These are phyloP conservation scores for Montipora foliosa DNA, from an alignment of 64 coral and sea anemone genomes.

Conservation along the genomic window DNA sequence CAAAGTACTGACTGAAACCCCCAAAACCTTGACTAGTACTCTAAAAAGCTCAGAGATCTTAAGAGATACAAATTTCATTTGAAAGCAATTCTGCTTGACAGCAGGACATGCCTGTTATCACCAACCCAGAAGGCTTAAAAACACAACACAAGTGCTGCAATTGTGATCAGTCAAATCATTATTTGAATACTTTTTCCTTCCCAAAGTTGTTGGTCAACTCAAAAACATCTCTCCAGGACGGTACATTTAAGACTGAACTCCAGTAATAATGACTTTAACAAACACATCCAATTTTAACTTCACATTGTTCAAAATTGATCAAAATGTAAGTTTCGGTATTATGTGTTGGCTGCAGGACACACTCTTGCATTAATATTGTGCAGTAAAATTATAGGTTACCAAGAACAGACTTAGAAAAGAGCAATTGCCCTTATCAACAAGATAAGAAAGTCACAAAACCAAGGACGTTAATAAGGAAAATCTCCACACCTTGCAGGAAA, in stretches of 20 bases:
- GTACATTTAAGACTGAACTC: background rate
- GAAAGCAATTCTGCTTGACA: too few species aligned
- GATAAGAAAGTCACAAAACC: background rate
- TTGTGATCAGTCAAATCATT: background rate
- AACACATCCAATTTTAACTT: background rate
- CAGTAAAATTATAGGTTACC: background rate
- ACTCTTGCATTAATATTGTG: background rate
- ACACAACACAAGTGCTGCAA: background rate
- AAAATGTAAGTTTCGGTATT: background rate
- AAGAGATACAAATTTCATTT: background rate
- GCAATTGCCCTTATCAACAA: background rate
- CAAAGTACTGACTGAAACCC: background rate
- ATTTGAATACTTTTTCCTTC: background rate
- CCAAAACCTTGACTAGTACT: background rate
- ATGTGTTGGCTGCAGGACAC: background rate
- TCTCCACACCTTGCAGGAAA: background rate
- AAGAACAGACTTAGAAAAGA: background rate
- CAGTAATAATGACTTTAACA: background rate
- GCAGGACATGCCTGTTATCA: background rate
- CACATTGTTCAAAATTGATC: background rate
- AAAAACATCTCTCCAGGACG: background rate
- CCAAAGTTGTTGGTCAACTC: background rate
- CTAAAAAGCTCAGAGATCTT: background rate
- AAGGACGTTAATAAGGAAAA: background rate
- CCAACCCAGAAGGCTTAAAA: background rate